phyloP scores from a whole-genome alignment of 2,888 invertebrate genomes.

The Oscheius sp. region DNA sequence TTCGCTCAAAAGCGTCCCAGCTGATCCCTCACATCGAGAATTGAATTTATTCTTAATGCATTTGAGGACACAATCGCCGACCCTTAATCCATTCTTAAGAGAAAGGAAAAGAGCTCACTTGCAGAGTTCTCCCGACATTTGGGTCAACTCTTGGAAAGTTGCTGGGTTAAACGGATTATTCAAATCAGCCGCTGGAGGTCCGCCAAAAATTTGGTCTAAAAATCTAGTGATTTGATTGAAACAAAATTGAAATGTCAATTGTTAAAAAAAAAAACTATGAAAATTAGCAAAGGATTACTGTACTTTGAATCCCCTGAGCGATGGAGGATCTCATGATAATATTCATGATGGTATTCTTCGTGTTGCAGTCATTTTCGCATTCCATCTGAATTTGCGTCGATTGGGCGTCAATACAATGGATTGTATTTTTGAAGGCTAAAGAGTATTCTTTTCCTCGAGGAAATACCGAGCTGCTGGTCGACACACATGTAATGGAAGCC shows the following conservation, averaged over 20 bases:
- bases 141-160: constrained; percentile 1
- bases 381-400: constrained; percentile 40
- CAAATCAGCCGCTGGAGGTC: no score
- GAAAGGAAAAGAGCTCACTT: neutral
- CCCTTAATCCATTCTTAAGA: constrained; percentile 29
- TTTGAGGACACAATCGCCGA: constrained; percentile 53
- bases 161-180: neutral
- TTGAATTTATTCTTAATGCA: constrained; percentile 57
- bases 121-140: constrained; percentile 16
- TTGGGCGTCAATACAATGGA: constrained; percentile 48
- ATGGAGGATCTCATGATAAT: constrained; percentile 41
- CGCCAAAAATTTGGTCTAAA: neutral
- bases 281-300: no score
- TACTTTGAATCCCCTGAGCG: constrained; percentile 37
- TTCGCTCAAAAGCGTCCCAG: constrained; percentile 55
- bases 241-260: neutral
- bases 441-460: neutral
- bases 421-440: constrained; percentile 51
- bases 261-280: neutral
- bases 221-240: neutral
- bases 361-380: constrained; percentile 43
- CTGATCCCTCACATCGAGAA: constrained; percentile 56
- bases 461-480: constrained; percentile 43
- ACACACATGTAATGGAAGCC: constrained; percentile 57
- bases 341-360: constrained; percentile 43